Conservation (phyloP, 2,888 invertebrate genomes). For the Agrotis ipsilon region DNA sequence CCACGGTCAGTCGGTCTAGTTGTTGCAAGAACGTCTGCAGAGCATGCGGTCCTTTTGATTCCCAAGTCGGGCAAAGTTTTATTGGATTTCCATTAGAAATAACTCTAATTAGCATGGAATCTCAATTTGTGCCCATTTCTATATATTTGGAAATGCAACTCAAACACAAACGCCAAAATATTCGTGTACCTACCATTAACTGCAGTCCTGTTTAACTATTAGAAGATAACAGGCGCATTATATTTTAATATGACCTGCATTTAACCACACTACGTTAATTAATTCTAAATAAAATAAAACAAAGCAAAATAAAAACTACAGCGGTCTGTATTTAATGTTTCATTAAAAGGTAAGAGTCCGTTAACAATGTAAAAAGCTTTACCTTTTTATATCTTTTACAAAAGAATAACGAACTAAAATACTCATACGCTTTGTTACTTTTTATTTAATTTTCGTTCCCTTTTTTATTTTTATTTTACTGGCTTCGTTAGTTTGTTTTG, state of each 20-base stretch:
- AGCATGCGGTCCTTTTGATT: too few relatives aligned
- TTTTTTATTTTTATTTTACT: constrained; percentile 12
- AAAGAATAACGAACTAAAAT: constrained; percentile 29
- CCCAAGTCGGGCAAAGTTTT: too few relatives aligned
- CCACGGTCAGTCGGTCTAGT: too few relatives aligned
- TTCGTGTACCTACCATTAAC: background rate
- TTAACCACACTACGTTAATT: background rate
- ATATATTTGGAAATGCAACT: too few relatives aligned
- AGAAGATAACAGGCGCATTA: rapidly evolving
- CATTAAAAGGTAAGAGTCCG: constrained; percentile 9
- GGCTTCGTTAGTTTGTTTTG: background rate
- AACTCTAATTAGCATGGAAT: too few relatives aligned
- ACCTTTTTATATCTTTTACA: constrained; percentile 20
- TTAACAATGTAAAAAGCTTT: constrained; percentile 37
- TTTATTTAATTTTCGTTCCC: constrained; percentile 7
- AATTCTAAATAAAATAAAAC: constrained; percentile 12
- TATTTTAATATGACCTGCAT: background rate
- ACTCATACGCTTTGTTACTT: constrained; percentile 22
- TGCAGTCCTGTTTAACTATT: background rate
- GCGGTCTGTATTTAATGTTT: constrained; percentile 32
- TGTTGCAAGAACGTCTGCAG: too few relatives aligned
- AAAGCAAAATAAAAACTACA: constrained; percentile 11
- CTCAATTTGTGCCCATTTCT: too few relatives aligned
- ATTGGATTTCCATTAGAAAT: too few relatives aligned
- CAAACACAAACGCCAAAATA: too few relatives aligned